A percentile compares a stretch with the other conserved stretches of the same genome.
Evolutionary conservation across 2,113 vertebrate genomes (phyloP).

Genomic region (Phrynosoma blainvillii): DNA sequence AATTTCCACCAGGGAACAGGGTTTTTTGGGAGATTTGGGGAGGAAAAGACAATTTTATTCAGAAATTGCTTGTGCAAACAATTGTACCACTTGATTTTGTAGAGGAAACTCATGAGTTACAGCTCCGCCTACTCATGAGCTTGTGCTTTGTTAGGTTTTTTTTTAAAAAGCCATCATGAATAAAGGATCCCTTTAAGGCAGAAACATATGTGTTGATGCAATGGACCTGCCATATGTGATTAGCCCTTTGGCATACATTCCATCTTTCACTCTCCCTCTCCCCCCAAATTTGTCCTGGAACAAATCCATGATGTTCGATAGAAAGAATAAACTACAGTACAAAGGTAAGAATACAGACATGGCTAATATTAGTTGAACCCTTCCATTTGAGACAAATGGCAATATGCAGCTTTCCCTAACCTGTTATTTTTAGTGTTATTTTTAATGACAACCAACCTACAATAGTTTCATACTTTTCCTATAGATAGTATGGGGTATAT

Average conservation of each 20-base stretch:
- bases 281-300: constrained; percentile 14
- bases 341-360: constrained; percentile 33
- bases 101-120: constrained; percentile 71
- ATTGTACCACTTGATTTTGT: constrained; percentile 81
- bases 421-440: not conserved
- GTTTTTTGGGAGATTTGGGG: too few species aligned
- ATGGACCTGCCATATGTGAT: constrained; percentile 63
- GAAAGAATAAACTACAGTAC: constrained; percentile 38
- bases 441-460: not conserved
- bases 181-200: constrained; percentile 77
- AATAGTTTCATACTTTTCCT: not conserved
- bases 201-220: constrained; percentile 50
- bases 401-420: not conserved
- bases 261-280: constrained; percentile 20
- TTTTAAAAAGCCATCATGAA: constrained; percentile 63
- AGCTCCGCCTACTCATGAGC: constrained; percentile 50
- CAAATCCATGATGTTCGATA: constrained; percentile 40
- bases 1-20: not conserved
- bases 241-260: constrained; percentile 47
- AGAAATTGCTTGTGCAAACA: constrained; percentile 82
- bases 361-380: constrained; percentile 10
- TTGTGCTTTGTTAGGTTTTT: constrained; percentile 71
- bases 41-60: constrained; percentile 76
- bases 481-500: not conserved
- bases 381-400: constrained; percentile 56